Percentiles rank a stretch among this genome's conserved stretches.
Conservation (phyloP, 2,888 invertebrate genomes). For the Xanthia togata region DNA sequence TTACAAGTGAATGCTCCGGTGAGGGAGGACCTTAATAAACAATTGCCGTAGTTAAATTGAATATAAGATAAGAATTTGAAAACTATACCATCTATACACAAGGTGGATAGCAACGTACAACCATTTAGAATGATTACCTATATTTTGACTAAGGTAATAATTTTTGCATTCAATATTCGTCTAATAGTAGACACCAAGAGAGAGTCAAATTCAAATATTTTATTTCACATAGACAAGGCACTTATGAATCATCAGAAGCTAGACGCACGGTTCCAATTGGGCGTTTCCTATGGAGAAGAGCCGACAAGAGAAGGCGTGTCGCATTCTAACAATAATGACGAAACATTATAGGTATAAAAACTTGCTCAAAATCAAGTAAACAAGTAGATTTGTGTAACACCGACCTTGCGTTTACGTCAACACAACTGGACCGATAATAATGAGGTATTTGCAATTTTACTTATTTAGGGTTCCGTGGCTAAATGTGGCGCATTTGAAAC, state of each 20-base stretch:
- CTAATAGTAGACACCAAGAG: not conserved
- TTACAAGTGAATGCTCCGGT: no score
- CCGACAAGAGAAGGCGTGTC: not conserved
- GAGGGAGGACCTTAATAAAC: not conserved
- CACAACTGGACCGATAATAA: constrained; percentile 64
- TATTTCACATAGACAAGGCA: not conserved
- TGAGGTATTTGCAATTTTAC: constrained; percentile 51
- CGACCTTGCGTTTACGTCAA: constrained; percentile 59
- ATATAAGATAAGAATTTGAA: not conserved
- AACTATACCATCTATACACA: not conserved
- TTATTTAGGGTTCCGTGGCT: constrained; percentile 35
- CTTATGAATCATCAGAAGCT: not conserved
- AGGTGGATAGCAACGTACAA: not conserved
- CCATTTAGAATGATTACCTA: not conserved
- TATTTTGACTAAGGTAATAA: not conserved
- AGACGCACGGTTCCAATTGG: not conserved
- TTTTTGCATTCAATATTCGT: constrained; percentile 2
- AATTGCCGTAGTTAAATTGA: not conserved
- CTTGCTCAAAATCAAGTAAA: constrained; percentile 45
- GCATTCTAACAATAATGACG: constrained; percentile 1
- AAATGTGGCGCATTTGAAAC: not conserved
- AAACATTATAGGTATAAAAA: constrained; percentile 28
- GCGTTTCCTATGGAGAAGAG: not conserved
- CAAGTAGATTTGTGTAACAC: constrained; percentile 47
- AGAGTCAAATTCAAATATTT: not conserved